phyloP scores from a whole-genome alignment of 2,888 invertebrate genomes.

The Arge pagana region DNA sequence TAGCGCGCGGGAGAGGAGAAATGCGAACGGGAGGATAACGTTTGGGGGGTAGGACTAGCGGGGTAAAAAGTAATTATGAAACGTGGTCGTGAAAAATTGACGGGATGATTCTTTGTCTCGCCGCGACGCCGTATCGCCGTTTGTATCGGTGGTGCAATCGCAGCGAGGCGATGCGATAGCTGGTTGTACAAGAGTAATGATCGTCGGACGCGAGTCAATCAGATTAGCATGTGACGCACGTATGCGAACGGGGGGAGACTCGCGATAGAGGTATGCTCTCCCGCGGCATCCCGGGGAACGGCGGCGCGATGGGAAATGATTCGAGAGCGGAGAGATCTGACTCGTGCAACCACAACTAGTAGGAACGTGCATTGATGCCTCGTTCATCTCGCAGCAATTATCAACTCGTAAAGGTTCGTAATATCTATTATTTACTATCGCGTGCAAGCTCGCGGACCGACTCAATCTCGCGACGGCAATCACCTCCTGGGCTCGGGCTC shows the following conservation, averaged over 20 bases:
- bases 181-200: no score
- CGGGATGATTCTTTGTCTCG: no score
- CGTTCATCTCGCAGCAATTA: constrained; percentile 39
- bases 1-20: no score
- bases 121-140: no score
- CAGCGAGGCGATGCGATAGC: no score
- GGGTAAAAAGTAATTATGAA: no score
- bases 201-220: no score
- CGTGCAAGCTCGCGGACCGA: neutral
- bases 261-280: constrained; percentile 28
- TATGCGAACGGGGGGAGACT: constrained; percentile 29
- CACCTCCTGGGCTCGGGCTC: neutral
- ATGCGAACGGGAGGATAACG: no score
- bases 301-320: constrained; percentile 24
- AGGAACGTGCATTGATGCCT: constrained; percentile 23
- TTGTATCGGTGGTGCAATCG: no score
- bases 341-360: constrained; percentile 18
- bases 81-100: no score
- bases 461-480: constrained; percentile 1
- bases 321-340: constrained; percentile 16
- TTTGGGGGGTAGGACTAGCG: no score
- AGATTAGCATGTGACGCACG: constrained; percentile 35
- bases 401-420: constrained; percentile 39
- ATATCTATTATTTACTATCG: constrained; percentile 35
- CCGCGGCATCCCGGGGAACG: constrained; percentile 29